Evolutionary conservation across 2,797 vertebrate genomes (phyloP), one percentile per base, ranked within the genome.

Genomic region (Enteromius mattozi): DNA sequence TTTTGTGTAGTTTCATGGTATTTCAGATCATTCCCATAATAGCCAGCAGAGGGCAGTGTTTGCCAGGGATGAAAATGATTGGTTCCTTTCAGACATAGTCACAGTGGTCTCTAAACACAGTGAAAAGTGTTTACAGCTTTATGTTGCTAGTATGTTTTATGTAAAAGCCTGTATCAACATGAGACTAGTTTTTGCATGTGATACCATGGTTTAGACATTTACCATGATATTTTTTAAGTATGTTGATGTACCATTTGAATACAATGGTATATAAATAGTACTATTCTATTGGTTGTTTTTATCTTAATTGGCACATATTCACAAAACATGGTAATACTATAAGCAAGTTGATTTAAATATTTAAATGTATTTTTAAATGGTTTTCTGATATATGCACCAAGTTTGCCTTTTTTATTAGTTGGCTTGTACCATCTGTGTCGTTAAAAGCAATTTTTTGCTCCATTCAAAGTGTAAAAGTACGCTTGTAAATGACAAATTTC

Each of bases 21-120:
- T 56, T 78, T 78, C 3, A 13, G 27, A 30, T 72, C 6, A 37
- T 76, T 79, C 30, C 27, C 30, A 59, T 33, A 14, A 37, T 1
- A 69, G 30, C 16, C 88, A 89, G 81, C 83, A 89, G 87, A 87
- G 63, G 71, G 37, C 87, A 84, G 83, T 84, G 54, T 80, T 82
- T 35, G 70, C 12, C 40, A 85, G 49, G 7, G 16, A 70, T 42
- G 24, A 14, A 72, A 81, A 45, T 35, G 7, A n/a, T 27, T 9
- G 37, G 33, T 49, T n/a, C 17, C 40, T 9, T 49, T 75, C 6
- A 13, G n/a, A 6, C 17, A 45, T 2, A 13, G 30, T 8, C 16
- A 54, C 4, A 12, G 30, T 13, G 7, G 40, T 61, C 3, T 61
- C 51, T 14, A 42, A 42, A 27, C 12, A 24, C 6, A 54, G 4